Evolutionary conservation across 2,797 vertebrate genomes (phyloP), one percentile per base, ranked within the genome.

Genomic region (Heteromormyrus szaboi): DNA sequence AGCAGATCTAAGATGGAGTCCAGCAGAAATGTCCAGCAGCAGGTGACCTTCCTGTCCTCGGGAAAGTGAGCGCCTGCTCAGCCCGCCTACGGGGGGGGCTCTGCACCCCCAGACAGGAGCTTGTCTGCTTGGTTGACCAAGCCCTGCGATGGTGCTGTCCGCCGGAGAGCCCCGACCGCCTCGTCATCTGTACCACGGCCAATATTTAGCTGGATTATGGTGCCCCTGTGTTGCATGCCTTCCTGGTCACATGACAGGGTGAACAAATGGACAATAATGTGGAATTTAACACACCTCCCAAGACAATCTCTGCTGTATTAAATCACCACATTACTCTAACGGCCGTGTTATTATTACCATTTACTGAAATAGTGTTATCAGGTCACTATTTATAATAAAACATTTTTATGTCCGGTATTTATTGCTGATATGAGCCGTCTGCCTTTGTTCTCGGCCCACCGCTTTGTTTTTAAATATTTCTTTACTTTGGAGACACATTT

Each of bases 331-430:
- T 86, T 86, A 54, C 33, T 54, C 17, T 22, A 86, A 86, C 53
- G 11, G 25, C 29, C 1, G 2, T 86, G 25, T 86, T 86, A n/a
- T 86, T 86, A 29, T 86, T 29, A 53, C 50, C 51, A 86, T 86
- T 54, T 54, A 86, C 85, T 86, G 22, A 86, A 86, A 54, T 86
- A 37, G 25, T 59, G 19, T 56, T 86, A 56, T 86, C 25, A 41
- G 25, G 17, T 86, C 22, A 37, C 50, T 56, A 19, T 86, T 56
- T 86, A 54, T 54, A 56, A 51, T 86, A 41, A 56, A 54, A 86
- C 33, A 37, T 41, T 48, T 48, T 86, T 56, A 56, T 86, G 25
- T n/a, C 53, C 1, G 11, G 46, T 25, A 29, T 56, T 84, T 54
- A 37, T 86, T 86, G 29, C 25, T 25, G 29, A 25, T 86, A 29